Evolutionary conservation across 2,888 invertebrate genomes (phyloP), one percentile per base, ranked within the genome.

Genomic region (Rotaria macrura): DNA sequence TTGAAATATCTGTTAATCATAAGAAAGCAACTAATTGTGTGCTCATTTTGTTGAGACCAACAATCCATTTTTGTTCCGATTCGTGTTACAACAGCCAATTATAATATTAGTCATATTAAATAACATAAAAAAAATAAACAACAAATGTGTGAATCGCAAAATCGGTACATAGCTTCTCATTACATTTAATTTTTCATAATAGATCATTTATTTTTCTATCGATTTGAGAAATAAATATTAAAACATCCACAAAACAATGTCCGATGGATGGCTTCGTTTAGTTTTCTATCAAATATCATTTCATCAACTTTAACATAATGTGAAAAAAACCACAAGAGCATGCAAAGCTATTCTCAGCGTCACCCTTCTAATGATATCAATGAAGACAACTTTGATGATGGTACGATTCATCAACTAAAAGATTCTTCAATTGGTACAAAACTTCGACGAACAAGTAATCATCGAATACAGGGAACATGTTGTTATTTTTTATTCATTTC

Each of bases 361-460:
- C n/a, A n/a, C 17, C 43, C 20, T 43, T 12, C 10, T 79, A 29
- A 79, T 10, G 43, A 79, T n/a, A 23, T 14, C 1, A 79, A 43
- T 79, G 79, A 43, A 43, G 79, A 79, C 43, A 38, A 1, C 4
- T 79, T 79, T 79, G 79, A 79, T 79, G 79, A 79, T 79, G 79
- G n/a, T 40, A 79, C 40, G 25, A 14, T 25, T 43, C 40, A 38
- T 43, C 40, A n/a, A n/a, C 12, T 79, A 43, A 79, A 79, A n/a
- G 25, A 43, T 40, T n/a, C 40, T 10, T 79, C 40, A 43, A 25
- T 25, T 9, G 79, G 43, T 43, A 43, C 43, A 12, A 79, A 43
- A 79, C 43, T 79, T 43, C 79, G 79, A n/a, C 40, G 79, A 79
- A 79, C 79, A 43, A 79, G 79, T 79, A 79, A 79, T 12, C 14